Percentiles rank a stretch among this genome's conserved stretches.
phyloP scores from a whole-genome alignment of 2,797 vertebrate species.

The Anabas testudineus region DNA sequence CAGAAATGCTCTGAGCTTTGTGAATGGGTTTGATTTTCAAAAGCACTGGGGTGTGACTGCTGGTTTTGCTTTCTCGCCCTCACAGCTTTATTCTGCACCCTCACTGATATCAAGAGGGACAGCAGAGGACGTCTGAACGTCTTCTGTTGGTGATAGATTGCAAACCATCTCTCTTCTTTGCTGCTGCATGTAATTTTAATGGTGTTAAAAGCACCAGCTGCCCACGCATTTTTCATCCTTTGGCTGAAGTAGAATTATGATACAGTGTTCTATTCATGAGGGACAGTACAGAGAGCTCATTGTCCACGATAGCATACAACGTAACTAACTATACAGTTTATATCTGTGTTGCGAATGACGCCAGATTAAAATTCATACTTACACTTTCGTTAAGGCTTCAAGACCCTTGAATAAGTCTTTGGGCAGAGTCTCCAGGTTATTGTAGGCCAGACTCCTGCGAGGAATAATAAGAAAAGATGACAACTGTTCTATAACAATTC shows the following conservation, averaged over 20 bases:
- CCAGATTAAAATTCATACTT: slow-evolving; percentile 76
- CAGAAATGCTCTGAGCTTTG: slow-evolving; percentile 1
- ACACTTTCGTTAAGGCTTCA: slow-evolving; percentile 97
- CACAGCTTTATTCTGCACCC: slow-evolving; percentile 25
- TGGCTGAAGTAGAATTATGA: slow-evolving; percentile 66
- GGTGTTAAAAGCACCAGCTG: slow-evolving; percentile 63
- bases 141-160: slow-evolving; percentile 56
- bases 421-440: slow-evolving; percentile 94
- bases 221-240: slow-evolving; percentile 73
- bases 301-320: slow-evolving; percentile 19
- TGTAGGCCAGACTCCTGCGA: slow-evolving; percentile 94
- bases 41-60: slow-evolving; percentile 5
- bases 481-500: neutral
- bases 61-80: slow-evolving; percentile 23
- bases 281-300: slow-evolving; percentile 34
- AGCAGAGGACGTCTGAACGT: slow-evolving; percentile 21
- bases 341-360: slow-evolving; percentile 7
- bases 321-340: slow-evolving; percentile 5
- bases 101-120: slow-evolving; percentile 44
- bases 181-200: slow-evolving; percentile 72
- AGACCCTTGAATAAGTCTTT: slow-evolving; percentile 97
- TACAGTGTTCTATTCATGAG: slow-evolving; percentile 68
- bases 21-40: slow-evolving; percentile 15
- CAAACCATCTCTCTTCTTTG: slow-evolving; percentile 39
- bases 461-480: slow-evolving; percentile 47